Base-by-base conservation (phyloP, 2,113 vertebrate genomes). In the Scortum barcoo region DNA sequence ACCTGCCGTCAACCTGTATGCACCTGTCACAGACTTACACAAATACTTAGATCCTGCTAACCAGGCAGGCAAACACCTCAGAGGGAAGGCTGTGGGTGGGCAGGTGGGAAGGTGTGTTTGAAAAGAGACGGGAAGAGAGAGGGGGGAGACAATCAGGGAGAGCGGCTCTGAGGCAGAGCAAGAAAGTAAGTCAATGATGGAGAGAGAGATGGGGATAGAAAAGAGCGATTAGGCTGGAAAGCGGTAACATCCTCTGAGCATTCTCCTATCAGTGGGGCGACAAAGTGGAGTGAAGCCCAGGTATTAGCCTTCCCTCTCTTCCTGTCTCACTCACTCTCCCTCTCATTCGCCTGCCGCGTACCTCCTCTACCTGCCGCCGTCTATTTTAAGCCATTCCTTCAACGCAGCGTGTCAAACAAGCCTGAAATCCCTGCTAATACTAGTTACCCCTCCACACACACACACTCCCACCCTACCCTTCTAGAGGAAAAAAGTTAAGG, bases 361-460 rank as follows among this genome's bases (percentile, higher is more conserved):
- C 81, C 84, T 88, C 73, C 57, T 84, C 84, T 88, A 93, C 93
- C 93, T 93, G 93, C 89, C 74, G 80, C 84, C 78, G 84, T 94
- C 95, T 95, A 93, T 95, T 95, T 96, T 96, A 95, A 95, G 94
- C 93, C 87, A 87, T 94, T 89, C 89, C 90, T 94, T 94, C 84
- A 93, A 89, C 88, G 76, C 65, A 67, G 85, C 76, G 76, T 94
- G 94, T 96, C 95, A 95, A 94, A 94, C 91, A 95, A 95, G 93
- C 92, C 93, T 86, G 84, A 96, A 96, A 95, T 95, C 95, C 95
- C 94, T 94, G 92, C 92, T 95, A 95, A 95, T 95, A 94, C 95
- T 94, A 93, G 93, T 94, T 95, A 94, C 93, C 90, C 84, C 93
- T n/a, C n/a, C n/a, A n/a, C 92, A 95, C 93, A 95, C 92, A 92